These are phyloP conservation scores for Dicrurus megarhynchus DNA, from an alignment of 2,113 vertebrate genomes.

Conservation along the genomic window DNA sequence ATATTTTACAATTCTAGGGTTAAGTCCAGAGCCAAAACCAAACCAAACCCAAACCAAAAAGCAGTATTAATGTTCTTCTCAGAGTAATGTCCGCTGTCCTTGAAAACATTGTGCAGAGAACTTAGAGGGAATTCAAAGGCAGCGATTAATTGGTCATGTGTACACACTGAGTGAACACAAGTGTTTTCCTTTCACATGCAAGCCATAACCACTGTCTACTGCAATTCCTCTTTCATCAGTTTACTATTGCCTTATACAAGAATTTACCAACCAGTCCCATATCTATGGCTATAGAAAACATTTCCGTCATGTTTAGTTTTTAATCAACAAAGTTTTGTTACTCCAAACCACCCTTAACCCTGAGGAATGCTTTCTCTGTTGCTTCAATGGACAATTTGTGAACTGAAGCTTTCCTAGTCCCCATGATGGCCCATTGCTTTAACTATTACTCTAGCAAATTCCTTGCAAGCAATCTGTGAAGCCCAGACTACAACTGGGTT, in stretches of 20 bases:
- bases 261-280: background rate
- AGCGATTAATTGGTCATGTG: background rate
- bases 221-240: background rate
- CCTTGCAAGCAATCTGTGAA: background rate
- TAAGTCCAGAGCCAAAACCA: background rate
- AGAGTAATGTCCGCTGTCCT: background rate
- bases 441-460: background rate
- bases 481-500: background rate
- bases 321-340: background rate
- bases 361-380: background rate
- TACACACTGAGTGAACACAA: background rate
- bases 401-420: background rate
- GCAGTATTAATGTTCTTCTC: background rate
- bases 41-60: background rate
- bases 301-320: background rate
- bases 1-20: background rate
- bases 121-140: background rate
- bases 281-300: background rate
- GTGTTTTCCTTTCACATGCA: background rate
- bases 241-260: background rate
- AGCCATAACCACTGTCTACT: accelerated
- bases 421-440: background rate
- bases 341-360: background rate
- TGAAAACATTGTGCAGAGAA: background rate
- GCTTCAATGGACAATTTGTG: background rate